These are phyloP conservation scores for Philaethria dido DNA, from an alignment of 2,888 invertebrate genomes.

Conservation along the genomic window DNA sequence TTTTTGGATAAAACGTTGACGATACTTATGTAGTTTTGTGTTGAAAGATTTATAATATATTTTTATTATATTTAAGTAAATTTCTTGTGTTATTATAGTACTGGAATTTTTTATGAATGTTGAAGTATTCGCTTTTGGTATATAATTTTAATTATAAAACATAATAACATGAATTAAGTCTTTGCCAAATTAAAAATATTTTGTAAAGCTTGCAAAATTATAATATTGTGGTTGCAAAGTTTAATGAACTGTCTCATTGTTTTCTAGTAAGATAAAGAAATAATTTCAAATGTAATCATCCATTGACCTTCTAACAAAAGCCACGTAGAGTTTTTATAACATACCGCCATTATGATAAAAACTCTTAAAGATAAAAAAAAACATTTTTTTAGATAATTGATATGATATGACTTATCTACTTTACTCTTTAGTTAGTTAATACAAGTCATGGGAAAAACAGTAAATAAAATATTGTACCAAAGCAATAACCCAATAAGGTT, in stretches of 20 bases:
- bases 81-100: slow-evolving; percentile 14
- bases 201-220: background rate
- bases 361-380: background rate
- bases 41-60: slow-evolving; percentile 15
- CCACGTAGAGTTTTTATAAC: background rate
- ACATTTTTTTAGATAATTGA: background rate
- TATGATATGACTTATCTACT: background rate
- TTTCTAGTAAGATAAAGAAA: background rate
- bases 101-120: slow-evolving; percentile 12
- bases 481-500: no score
- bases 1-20: slow-evolving; percentile 31
- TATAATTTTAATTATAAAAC: slow-evolving; percentile 12
- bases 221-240: background rate
- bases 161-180: background rate
- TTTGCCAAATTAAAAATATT: slow-evolving; percentile 1
- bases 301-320: background rate
- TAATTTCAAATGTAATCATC: background rate
- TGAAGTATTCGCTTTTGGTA: slow-evolving; percentile 1
- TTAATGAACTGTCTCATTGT: background rate
- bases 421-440: background rate
- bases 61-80: slow-evolving; percentile 15
- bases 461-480: no score
- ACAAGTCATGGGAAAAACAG: background rate
- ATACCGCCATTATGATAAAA: background rate
- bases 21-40: slow-evolving; percentile 18